Conservation (phyloP, 2,797 vertebrate species). For the Clarias laeviceps region DNA sequence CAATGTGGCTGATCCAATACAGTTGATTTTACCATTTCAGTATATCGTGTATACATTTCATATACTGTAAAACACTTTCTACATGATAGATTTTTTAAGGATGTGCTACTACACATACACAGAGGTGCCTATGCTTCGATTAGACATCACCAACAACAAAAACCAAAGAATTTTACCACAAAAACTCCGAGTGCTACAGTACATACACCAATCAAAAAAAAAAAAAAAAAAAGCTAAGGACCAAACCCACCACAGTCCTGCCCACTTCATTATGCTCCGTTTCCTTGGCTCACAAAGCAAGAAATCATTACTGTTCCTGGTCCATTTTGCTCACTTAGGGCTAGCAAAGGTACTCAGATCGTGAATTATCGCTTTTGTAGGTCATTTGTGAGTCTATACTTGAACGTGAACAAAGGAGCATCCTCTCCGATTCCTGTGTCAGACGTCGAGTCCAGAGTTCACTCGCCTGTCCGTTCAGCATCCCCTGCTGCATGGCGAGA, state of each 20-base stretch:
- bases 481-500: conserved; percentile 83
- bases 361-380: conserved; percentile 85
- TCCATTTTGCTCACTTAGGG: not conserved
- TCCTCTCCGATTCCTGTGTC: conserved; percentile 85
- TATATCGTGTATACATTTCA: too few relatives aligned
- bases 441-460: conserved; percentile 87
- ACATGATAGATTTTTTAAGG: not conserved
- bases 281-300: not conserved
- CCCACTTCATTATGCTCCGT: not conserved
- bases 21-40: not conserved
- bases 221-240: not conserved
- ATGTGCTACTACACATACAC: not conserved
- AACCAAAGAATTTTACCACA: not conserved
- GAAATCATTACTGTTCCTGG: not conserved
- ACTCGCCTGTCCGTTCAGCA: conserved; percentile 68
- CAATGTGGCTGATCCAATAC: not conserved
- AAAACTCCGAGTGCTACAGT: not conserved
- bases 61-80: not conserved
- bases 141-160: not conserved
- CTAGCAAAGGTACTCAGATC: conserved; percentile 86
- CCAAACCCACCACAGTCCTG: not conserved
- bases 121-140: not conserved
- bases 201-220: not conserved
- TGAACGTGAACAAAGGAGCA: conserved; percentile 88
- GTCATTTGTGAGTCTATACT: conserved; percentile 91